Evolutionary conservation across 2,113 vertebrate species (phyloP).

Genomic region (Equus przewalskii): DNA sequence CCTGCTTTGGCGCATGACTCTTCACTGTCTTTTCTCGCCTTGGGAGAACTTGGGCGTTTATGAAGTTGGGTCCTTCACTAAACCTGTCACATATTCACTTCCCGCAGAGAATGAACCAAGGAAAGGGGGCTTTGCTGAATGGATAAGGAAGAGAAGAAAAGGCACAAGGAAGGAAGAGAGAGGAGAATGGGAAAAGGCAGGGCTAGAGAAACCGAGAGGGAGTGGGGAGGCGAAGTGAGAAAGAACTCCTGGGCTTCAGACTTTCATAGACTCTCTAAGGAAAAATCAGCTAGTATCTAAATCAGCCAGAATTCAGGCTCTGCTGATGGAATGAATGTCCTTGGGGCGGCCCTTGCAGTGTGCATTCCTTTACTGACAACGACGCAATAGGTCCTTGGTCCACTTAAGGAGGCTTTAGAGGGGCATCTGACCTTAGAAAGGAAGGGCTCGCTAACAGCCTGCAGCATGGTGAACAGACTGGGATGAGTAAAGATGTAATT

Average conservation of each 20-base stretch:
- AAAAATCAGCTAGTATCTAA: constrained; percentile 41
- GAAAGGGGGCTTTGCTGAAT: neutral
- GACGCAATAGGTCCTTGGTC: constrained; percentile 27
- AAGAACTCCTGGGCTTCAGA: neutral
- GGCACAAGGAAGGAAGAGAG: neutral
- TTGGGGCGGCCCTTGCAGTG: neutral
- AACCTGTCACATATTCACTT: constrained; percentile 2
- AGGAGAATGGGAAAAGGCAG: neutral
- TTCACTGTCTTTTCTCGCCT: neutral
- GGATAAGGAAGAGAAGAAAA: constrained; percentile 20
- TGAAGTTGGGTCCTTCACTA: neutral
- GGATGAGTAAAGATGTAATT: constrained; percentile 74
- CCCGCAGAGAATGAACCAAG: neutral
- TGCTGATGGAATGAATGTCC: constrained; percentile 41
- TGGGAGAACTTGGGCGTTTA: neutral
- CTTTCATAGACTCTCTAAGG: neutral
- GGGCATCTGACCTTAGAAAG: constrained; percentile 58
- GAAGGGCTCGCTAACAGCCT: constrained; percentile 64
- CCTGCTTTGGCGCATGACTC: neutral
- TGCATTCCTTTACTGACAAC: neutral
- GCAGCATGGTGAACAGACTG: constrained; percentile 63
- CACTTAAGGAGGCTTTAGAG: constrained; percentile 43
- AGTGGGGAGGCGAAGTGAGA: neutral
- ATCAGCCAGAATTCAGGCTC: constrained; percentile 12
- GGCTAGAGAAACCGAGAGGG: neutral